phyloP scores from a whole-genome alignment of 2,797 vertebrate genomes.

The Cyclopterus lumpus region DNA sequence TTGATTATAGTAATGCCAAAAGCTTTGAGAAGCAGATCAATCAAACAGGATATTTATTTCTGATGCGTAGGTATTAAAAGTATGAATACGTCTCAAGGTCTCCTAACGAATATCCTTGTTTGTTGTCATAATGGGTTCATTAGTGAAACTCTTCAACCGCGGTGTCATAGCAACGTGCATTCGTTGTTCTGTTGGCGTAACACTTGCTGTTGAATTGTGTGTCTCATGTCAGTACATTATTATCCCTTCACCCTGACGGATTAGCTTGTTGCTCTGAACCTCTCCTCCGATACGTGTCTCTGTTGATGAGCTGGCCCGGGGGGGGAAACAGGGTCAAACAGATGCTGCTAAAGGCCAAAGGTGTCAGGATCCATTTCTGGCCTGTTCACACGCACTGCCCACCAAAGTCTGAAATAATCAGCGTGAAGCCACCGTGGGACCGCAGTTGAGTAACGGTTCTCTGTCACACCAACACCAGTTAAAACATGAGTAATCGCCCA shows the following conservation, averaged over 20 bases:
- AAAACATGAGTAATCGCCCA: slow-evolving; percentile 40
- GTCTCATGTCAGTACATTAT: slow-evolving; percentile 70
- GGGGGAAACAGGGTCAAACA: slow-evolving; percentile 40
- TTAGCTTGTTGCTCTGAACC: slow-evolving; percentile 64
- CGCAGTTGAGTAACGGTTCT: slow-evolving; percentile 22
- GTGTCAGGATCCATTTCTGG: slow-evolving; percentile 40
- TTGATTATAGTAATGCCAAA: slow-evolving; percentile 4
- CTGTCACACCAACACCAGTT: slow-evolving; percentile 30
- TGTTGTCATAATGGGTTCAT: slow-evolving; percentile 66
- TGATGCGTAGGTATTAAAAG: slow-evolving; percentile 27
- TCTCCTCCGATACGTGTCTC: slow-evolving; percentile 52
- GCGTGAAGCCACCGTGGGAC: background rate
- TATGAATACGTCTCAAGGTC: slow-evolving; percentile 20
- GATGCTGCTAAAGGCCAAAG: slow-evolving; percentile 61
- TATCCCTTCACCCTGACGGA: slow-evolving; percentile 74
- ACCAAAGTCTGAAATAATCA: slow-evolving; percentile 8
- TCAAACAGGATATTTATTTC: slow-evolving; percentile 36
- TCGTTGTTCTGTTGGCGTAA: slow-evolving; percentile 66
- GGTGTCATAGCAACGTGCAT: slow-evolving; percentile 48
- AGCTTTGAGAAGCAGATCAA: slow-evolving; percentile 24
- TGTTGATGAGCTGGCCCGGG: slow-evolving; percentile 58
- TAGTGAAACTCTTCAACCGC: slow-evolving; percentile 56
- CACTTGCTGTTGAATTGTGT: slow-evolving; percentile 64
- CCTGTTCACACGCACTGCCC: slow-evolving; percentile 36
- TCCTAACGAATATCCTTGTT: slow-evolving; percentile 46